These are phyloP conservation scores for Heterocephalus glaber DNA, from an alignment of 2,113 vertebrate species.

Conservation along the genomic window DNA sequence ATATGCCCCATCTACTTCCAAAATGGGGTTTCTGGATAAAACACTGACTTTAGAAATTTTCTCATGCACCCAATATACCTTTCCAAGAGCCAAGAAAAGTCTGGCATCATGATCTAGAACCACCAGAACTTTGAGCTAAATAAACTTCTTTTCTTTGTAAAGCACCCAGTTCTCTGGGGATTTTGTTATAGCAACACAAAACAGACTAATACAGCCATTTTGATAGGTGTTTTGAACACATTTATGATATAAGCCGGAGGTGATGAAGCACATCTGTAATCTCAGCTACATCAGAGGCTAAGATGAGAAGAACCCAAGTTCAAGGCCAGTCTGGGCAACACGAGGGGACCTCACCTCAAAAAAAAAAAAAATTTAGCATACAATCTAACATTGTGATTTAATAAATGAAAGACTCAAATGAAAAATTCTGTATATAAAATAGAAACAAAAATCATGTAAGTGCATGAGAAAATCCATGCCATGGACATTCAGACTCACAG, in stretches of 20 bases:
- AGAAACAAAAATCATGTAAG: not conserved
- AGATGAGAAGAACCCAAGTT: not conserved
- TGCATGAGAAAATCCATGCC: not conserved
- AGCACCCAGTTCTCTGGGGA: not conserved
- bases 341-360: not conserved
- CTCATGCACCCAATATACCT: not conserved
- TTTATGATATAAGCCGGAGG: not conserved
- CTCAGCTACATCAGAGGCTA: not conserved
- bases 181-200: not conserved
- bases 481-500: not conserved
- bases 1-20: not conserved
- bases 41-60: not conserved
- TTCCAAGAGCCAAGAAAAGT: not conserved
- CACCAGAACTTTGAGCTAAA: not conserved
- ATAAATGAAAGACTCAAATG: not conserved
- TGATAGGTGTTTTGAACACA: not conserved
- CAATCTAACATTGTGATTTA: not conserved
- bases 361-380: not conserved
- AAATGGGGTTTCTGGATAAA: not conserved
- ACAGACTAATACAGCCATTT: not conserved
- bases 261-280: not conserved
- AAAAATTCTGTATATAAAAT: not conserved
- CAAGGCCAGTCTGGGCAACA: not conserved
- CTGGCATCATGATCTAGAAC: not conserved
- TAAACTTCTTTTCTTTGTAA: not conserved